Base-by-base conservation (phyloP, 2,888 invertebrate genomes). In the Rhagonycha lutea region DNA sequence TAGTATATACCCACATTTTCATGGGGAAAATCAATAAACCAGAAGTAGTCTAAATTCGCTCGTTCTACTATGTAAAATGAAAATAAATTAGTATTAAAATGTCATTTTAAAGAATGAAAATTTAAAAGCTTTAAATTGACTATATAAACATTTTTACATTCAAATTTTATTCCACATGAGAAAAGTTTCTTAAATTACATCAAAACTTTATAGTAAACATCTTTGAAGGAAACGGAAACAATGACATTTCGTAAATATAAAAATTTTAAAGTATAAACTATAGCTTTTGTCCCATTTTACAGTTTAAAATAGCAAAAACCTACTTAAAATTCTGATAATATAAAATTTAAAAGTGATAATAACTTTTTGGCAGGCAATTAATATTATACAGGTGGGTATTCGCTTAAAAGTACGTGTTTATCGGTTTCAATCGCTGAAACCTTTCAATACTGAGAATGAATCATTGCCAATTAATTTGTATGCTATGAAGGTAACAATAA, bases 381-480 rank as follows among this genome's bases (percentile, higher is more conserved):
- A 47, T n/a, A 47, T n/a, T n/a, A 47, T n/a, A 47, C 47, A 47
- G 47, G 47, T 47, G 47, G 47, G 47, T 47, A 47, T 47, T 47
- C n/a, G 12, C 47, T 47, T 3, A 12, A n/a, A 47, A 47, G 47
- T 47, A 47, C 47, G 47, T 47, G 47, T n/a, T 47, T 47, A 47
- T 47, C n/a, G 47, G n/a, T 8, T n/a, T 47, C 47, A 47, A 47
- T 47, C 47, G 47, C n/a, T 47, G n/a, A 47, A 47, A 47, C 47
- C n/a, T 47, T 47, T 47, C 47, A 47, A 47, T 47, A n/a, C 47
- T 47, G 47, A 47, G 47, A n/a, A 47, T 47, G 47, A 47, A 47
- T 47, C 47, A 47, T n/a, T 47, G 47, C n/a, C 12, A 69, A 32
- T 32, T 18, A 69, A 18, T 72, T 63, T 72, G 63, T 69, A 63